Percentiles rank a stretch among this genome's conserved stretches.
phyloP scores from a whole-genome alignment of 2,888 invertebrate genomes.

The Metellina segmentata region DNA sequence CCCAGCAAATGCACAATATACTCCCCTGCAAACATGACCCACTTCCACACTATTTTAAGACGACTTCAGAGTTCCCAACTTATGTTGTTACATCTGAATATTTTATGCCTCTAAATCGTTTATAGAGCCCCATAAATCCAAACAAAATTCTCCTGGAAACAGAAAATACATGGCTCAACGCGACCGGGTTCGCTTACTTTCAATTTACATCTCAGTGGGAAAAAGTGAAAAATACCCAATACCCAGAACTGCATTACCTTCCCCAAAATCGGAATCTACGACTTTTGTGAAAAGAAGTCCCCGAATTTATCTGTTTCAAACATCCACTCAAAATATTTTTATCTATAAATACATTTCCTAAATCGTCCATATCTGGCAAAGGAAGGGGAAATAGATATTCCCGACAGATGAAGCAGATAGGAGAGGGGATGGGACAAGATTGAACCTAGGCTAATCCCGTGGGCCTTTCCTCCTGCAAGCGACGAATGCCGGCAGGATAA shows the following conservation, averaged over 20 bases:
- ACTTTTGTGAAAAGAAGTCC: not conserved
- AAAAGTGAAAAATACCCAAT: not conserved
- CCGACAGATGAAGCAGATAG: not conserved
- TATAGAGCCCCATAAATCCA: not conserved
- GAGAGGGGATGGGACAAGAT: constrained; percentile 32
- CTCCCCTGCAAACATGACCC: not conserved
- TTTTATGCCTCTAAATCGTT: not conserved
- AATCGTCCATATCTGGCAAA: constrained; percentile 28
- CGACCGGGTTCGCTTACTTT: not conserved
- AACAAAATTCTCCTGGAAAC: not conserved
- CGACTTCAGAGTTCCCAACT: not conserved
- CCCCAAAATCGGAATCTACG: not conserved
- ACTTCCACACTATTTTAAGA: not conserved
- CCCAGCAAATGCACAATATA: not conserved
- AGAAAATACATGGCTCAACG: not conserved
- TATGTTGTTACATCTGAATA: not conserved
- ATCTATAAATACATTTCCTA: constrained; percentile 53
- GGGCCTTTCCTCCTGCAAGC: constrained; percentile 12
- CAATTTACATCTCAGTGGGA: not conserved
- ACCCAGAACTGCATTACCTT: not conserved
- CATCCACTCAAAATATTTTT: constrained; percentile 8
- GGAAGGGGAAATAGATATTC: not conserved
- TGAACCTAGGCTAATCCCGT: constrained; percentile 46
- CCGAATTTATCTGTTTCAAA: constrained; percentile 10
- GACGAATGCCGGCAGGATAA: constrained; percentile 45